Base-by-base conservation (phyloP, 1,140 invertebrate genomes). In the Drosophila micromelanica region DNA sequence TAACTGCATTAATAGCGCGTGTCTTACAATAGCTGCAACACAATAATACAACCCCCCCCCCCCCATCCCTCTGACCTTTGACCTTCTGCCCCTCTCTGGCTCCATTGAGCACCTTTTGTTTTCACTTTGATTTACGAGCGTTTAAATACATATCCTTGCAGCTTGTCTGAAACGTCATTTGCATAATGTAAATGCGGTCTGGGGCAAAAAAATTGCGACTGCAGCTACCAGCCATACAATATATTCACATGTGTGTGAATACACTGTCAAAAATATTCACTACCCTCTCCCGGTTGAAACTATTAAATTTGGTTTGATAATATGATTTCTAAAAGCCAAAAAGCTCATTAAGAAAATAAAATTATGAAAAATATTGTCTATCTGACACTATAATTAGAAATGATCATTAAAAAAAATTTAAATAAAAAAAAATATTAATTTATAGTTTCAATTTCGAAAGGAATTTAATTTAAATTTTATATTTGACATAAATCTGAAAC, bases 81-180 rank as follows among this genome's bases (percentile, higher is more conserved):
- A 17, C 17, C 17, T 17, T 17, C 17, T 17, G 17, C 23, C 30
- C 15, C 57, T 27, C 30, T 11, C 62, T 27, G 8, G 32, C 8
- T 13, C 13, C 45, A 40, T 43, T 71, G 62, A 63, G 71, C 52
- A 89, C 84, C 84, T 82, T 89, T 87, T 87, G 82, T 86, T 78
- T 87, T 75, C 75, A 70, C 81, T 82, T 57, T 82, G 79, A 87
- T 87, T 87, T 87, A 87, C 78, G 82, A 76, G 67, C 84, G 69
- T 87, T 87, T 82, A 89, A 86, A 89, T 79, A 69, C 72, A 89
- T 79, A 87, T 89, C 78, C 82, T 79, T 82, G 82, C 23, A 63
- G 61, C 71, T 82, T 70, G 72, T 89, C 79, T 73, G 64, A 49
- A 45, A 52, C 72, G 76, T 79, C 73, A 86, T 86, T 86, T 86